Conservation (phyloP, 2,888 invertebrate genomes). For the Lasioglossum leucozonium region DNA sequence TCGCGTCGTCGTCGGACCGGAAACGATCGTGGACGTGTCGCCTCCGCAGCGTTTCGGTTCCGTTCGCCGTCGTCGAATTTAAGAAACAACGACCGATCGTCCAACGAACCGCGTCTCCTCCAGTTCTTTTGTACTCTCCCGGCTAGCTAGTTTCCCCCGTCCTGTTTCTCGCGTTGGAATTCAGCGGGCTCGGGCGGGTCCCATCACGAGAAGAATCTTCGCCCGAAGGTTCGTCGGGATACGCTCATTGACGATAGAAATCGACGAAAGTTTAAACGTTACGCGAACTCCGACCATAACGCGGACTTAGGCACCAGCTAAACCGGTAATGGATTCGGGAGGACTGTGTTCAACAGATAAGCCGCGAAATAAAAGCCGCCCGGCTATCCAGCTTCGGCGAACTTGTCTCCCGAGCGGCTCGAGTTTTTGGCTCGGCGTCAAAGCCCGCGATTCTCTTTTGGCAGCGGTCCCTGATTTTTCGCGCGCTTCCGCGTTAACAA, state of each 20-base stretch:
- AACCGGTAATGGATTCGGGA: conserved; percentile 14
- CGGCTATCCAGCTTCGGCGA: conserved; percentile 10
- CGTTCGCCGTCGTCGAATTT: conserved; percentile 15
- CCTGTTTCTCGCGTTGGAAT: neutral
- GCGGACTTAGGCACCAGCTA: neutral
- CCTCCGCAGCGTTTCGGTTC: conserved; percentile 30
- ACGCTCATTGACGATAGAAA: neutral
- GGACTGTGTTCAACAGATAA: conserved; percentile 26
- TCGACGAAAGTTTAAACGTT: neutral
- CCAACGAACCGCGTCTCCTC: neutral
- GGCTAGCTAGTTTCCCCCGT: too few relatives aligned
- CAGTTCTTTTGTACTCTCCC: neutral
- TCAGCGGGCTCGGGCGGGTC: neutral
- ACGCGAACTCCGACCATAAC: neutral
- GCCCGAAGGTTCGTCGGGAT: neutral
- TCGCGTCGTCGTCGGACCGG: conserved; percentile 60
- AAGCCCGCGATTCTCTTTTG: conserved; percentile 33
- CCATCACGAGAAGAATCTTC: neutral
- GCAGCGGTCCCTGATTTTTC: neutral
- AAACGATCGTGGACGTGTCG: conserved; percentile 49
- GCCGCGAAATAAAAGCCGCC: conserved; percentile 29
- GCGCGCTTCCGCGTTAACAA: neutral
- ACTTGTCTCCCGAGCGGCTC: neutral
- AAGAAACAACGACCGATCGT: neutral
- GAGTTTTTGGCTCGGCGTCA: conserved; percentile 43